phyloP scores from a whole-genome alignment of 92 coral and sea anemone species.

The Ricordea florida region DNA sequence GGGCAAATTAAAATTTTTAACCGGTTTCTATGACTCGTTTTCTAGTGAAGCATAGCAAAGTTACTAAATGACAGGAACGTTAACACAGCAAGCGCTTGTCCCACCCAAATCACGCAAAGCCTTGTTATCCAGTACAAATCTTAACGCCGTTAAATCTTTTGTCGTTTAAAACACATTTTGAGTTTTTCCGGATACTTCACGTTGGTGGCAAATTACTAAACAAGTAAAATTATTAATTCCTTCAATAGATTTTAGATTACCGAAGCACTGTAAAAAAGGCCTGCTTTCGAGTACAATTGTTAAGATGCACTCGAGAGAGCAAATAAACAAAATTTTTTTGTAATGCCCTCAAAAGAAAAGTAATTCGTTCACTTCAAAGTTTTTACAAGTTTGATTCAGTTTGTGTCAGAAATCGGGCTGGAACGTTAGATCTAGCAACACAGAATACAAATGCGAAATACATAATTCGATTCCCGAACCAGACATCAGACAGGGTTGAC shows the following conservation, averaged over 20 bases:
- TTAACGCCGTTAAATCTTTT: neutral
- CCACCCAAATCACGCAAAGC: conserved; percentile 1
- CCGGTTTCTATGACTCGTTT: conserved; percentile 7
- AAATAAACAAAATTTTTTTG: neutral
- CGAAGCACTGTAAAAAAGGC: neutral
- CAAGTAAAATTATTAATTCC: neutral
- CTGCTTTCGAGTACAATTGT: conserved; percentile 1
- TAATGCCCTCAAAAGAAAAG: no score
- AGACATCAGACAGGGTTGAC: neutral
- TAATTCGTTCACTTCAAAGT: no score
- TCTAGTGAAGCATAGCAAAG: neutral
- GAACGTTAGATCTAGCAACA: no score
- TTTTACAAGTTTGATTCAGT: no score
- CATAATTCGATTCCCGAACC: neutral
- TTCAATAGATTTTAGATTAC: neutral
- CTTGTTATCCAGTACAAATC: neutral
- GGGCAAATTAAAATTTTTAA: conserved; percentile 2
- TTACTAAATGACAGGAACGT: neutral
- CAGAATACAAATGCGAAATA: no score
- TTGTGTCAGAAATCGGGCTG: no score
- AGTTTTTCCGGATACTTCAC: neutral
- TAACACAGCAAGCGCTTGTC: neutral
- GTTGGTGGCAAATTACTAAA: neutral
- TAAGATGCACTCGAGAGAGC: conserved; percentile 11
- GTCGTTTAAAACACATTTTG: neutral